These are phyloP conservation scores for Chondrilla cf. caribensis DNA, from an alignment of 37 sponge, comb jelly and placozoan species.

Conservation along the genomic window DNA sequence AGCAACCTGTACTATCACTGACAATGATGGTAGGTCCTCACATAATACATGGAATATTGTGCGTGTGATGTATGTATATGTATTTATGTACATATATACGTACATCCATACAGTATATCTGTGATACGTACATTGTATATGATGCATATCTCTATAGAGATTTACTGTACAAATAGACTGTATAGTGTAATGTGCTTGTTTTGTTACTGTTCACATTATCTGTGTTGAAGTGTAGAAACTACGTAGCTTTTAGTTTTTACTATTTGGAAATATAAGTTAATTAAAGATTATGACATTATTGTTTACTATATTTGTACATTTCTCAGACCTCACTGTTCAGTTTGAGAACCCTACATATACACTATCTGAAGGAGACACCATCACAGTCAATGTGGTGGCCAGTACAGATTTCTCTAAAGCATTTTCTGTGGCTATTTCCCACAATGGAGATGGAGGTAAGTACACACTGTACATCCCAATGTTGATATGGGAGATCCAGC, in stretches of 20 bases:
- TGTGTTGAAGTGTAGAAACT: too few species aligned
- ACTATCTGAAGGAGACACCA: neutral
- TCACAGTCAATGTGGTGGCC: neutral
- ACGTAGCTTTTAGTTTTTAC: too few species aligned
- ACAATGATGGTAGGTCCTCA: slow-evolving; percentile 9
- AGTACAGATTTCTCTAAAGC: neutral
- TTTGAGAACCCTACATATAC: neutral
- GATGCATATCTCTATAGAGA: neutral
- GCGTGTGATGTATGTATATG: neutral
- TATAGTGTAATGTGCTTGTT: too few species aligned
- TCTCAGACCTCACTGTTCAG: neutral
- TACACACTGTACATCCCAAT: too few species aligned
- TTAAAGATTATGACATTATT: too few species aligned
- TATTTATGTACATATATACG: too few species aligned
- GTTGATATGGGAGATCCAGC: too few species aligned
- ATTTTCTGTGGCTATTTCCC: neutral
- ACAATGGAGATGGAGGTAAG: neutral
- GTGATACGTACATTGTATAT: neutral
- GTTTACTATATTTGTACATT: neutral
- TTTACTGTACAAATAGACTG: too few species aligned
- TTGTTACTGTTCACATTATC: too few species aligned
- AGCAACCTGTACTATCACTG: neutral
- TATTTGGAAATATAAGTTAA: too few species aligned
- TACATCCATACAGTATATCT: too few species aligned
- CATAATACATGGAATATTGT: neutral